phyloP scores from a whole-genome alignment of 2,888 invertebrate species.

The Eupithecia subumbrata region DNA sequence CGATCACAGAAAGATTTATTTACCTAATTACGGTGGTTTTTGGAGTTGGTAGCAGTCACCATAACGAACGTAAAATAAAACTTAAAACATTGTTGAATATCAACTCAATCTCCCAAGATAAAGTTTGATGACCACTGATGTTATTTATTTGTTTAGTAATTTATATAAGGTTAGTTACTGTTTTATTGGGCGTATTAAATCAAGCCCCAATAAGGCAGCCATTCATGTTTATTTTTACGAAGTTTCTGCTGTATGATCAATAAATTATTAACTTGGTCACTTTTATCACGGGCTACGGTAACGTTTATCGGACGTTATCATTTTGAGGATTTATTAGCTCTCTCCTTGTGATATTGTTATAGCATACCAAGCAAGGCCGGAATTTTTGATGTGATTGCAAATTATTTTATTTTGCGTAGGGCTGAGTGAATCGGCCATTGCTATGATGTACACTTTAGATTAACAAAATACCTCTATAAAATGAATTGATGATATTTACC shows the following conservation, averaged over 20 bases:
- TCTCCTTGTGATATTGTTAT: slow-evolving; percentile 19
- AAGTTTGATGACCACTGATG: slow-evolving; percentile 79
- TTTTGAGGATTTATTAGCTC: slow-evolving; percentile 56
- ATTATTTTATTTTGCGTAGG: not conserved
- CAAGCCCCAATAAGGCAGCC: slow-evolving; percentile 84
- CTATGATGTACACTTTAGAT: not conserved
- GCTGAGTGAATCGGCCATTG: not conserved
- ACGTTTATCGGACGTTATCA: slow-evolving; percentile 71
- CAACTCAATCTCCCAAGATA: slow-evolving; percentile 62
- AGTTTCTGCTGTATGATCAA: slow-evolving; percentile 82
- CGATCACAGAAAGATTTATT: slow-evolving; percentile 16
- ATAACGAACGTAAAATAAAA: slow-evolving; percentile 46
- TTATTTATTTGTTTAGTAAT: slow-evolving; percentile 84
- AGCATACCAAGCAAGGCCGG: not conserved
- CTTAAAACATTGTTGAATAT: slow-evolving; percentile 60
- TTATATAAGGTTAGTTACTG: slow-evolving; percentile 84
- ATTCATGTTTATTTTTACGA: slow-evolving; percentile 84
- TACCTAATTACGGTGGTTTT: slow-evolving; percentile 25
- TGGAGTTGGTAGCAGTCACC: slow-evolving; percentile 36
- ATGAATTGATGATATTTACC: not conserved
- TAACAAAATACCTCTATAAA: not conserved
- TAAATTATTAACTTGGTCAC: slow-evolving; percentile 82
- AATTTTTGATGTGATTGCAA: not conserved
- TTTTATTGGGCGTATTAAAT: slow-evolving; percentile 83
- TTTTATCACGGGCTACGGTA: slow-evolving; percentile 79